Evolutionary conservation across 2,888 invertebrate genomes (phyloP).

Genomic region (Hypselothyrea guttata): DNA sequence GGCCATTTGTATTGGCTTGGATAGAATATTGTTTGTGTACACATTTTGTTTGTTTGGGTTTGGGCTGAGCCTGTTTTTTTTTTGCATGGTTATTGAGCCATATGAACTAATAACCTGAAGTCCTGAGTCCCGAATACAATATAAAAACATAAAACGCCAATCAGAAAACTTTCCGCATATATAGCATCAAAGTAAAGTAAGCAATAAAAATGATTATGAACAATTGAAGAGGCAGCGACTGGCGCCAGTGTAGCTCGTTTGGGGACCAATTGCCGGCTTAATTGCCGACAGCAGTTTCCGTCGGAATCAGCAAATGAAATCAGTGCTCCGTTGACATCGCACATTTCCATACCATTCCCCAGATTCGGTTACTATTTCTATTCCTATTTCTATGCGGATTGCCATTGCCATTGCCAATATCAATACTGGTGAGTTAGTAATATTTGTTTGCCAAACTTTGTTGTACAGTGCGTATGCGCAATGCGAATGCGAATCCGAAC

Average conservation of each 20-base stretch:
- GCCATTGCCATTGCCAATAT: constrained; percentile 13
- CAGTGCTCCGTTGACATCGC: constrained; percentile 53
- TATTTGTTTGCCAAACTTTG: constrained; percentile 39
- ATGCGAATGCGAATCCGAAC: too few species aligned
- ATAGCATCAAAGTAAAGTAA: constrained; percentile 70
- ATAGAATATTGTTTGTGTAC: constrained; percentile 3
- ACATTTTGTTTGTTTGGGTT: constrained; percentile 23
- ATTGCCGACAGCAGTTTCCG: constrained; percentile 76
- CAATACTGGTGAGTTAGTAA: constrained; percentile 34
- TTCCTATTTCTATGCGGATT: constrained; percentile 8
- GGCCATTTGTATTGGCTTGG: constrained; percentile 6
- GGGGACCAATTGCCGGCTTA: constrained; percentile 55
- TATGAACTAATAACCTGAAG: constrained; percentile 73
- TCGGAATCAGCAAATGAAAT: constrained; percentile 66
- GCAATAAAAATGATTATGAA: constrained; percentile 78
- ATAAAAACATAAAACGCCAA: constrained; percentile 76
- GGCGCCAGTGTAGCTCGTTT: constrained; percentile 43
- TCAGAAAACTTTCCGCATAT: constrained; percentile 72
- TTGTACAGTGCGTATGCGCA: constrained; percentile 53
- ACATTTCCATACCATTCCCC: constrained; percentile 8
- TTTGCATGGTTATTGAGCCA: constrained; percentile 69
- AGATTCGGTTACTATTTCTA: constrained; percentile 21
- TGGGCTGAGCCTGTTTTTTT: constrained; percentile 37
- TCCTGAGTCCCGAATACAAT: constrained; percentile 60
- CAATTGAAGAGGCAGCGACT: constrained; percentile 73